Percentiles rank a stretch among this genome's conserved stretches.
These are phyloP conservation scores for Atrina japonica DNA, from an alignment of 2,888 invertebrate genomes.

Conservation along the genomic window DNA sequence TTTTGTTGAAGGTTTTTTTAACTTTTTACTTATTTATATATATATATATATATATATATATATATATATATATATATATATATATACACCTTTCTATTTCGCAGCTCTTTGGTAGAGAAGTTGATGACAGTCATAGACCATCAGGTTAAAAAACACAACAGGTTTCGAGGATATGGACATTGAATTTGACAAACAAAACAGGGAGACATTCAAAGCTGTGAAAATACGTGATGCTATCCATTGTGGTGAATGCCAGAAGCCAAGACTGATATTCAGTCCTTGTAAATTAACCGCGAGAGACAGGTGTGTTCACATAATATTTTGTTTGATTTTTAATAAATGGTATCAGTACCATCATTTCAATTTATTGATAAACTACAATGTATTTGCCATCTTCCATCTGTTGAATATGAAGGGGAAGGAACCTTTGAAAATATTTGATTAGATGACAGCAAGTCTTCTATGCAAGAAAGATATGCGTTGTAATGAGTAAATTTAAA, in stretches of 20 bases:
- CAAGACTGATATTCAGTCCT: slow-evolving; percentile 15
- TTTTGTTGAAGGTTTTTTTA: no score
- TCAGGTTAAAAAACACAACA: neutral
- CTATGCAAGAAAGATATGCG: no score
- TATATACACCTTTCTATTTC: no score
- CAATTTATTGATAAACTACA: neutral
- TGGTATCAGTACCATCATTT: neutral
- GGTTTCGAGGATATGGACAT: slow-evolving; percentile 1
- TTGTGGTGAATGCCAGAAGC: slow-evolving; percentile 28
- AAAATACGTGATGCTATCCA: slow-evolving; percentile 22
- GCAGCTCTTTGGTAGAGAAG: slow-evolving; percentile 17
- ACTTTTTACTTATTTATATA: no score
- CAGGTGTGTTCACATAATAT: slow-evolving; percentile 1
- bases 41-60: no score
- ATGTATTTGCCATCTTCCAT: neutral
- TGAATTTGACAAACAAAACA: slow-evolving; percentile 18
- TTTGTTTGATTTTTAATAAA: no score
- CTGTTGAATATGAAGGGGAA: neutral
- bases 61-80: no score
- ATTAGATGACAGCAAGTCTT: no score
- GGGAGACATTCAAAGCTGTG: slow-evolving; percentile 21
- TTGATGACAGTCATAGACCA: slow-evolving; percentile 26
- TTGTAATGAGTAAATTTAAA: no score
- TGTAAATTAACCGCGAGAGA: slow-evolving; percentile 10
- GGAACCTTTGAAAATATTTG: no score